A percentile compares a stretch with the other conserved stretches of the same genome.
Conservation (phyloP, 2,888 invertebrate genomes). For the Ochlodes sylvanus region DNA sequence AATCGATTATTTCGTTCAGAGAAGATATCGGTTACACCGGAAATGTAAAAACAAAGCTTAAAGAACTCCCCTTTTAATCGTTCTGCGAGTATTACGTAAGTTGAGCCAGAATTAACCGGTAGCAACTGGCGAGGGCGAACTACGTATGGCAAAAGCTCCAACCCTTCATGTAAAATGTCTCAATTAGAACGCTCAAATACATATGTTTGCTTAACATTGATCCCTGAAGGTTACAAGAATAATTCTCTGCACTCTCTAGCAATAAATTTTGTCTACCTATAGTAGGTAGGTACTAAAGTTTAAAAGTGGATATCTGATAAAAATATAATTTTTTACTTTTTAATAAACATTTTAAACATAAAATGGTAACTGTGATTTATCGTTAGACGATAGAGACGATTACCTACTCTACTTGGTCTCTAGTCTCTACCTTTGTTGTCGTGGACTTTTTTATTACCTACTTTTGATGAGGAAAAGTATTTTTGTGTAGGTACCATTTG, state of each 20-base stretch:
- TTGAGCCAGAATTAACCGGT: conserved; percentile 59
- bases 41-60: conserved; percentile 73
- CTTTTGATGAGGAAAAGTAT: no score
- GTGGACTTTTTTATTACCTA: no score
- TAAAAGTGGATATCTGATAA: no score
- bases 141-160: conserved; percentile 77
- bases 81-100: conserved; percentile 70
- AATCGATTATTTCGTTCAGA: conserved; percentile 5
- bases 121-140: conserved; percentile 57
- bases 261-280: conserved; percentile 56
- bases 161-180: conserved; percentile 81
- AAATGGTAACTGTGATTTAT: no score
- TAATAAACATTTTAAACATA: no score
- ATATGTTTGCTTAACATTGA: conserved; percentile 76
- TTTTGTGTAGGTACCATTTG: no score
- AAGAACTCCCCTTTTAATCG: conserved; percentile 67
- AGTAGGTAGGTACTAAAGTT: no score
- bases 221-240: conserved; percentile 62
- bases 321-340: no score
- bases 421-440: no score
- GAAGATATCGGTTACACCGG: conserved; percentile 52
- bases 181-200: conserved; percentile 75
- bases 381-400: no score
- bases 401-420: no score
- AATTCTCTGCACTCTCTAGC: conserved; percentile 65